These are phyloP conservation scores for Leptinotarsa defecta DNA, from an alignment of 1,140 invertebrate genomes.

Conservation along the genomic window DNA sequence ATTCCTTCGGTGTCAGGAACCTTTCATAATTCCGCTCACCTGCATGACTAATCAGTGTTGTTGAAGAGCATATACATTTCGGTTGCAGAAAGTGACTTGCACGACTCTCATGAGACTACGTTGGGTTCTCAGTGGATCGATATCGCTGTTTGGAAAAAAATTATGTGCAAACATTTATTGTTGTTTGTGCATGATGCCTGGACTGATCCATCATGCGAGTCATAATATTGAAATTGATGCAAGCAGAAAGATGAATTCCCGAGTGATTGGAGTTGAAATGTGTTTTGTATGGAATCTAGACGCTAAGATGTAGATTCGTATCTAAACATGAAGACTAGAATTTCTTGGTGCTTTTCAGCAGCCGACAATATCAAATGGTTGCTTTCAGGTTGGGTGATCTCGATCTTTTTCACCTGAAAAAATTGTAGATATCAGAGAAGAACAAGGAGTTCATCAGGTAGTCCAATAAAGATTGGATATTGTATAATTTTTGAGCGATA, in stretches of 20 bases:
- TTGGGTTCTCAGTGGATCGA: constrained; percentile 15
- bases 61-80: constrained; percentile 26
- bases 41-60: constrained; percentile 26
- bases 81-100: constrained; percentile 36
- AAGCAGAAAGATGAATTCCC: neutral
- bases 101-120: constrained; percentile 30
- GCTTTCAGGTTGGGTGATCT: too few relatives aligned
- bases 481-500: too few relatives aligned
- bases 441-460: too few relatives aligned
- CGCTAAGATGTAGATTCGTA: too few relatives aligned
- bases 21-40: constrained; percentile 28
- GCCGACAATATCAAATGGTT: too few relatives aligned
- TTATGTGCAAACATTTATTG: constrained; percentile 13
- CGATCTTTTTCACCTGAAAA: too few relatives aligned
- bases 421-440: too few relatives aligned
- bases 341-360: too few relatives aligned
- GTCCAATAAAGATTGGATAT: too few relatives aligned
- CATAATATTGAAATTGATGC: neutral
- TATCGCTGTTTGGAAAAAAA: neutral
- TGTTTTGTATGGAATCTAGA: too few relatives aligned
- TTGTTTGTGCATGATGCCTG: neutral
- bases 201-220: neutral
- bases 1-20: constrained; percentile 24
- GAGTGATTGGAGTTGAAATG: neutral
- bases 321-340: too few relatives aligned